A percentile compares a stretch with the other conserved stretches of the same genome.
Conservation (phyloP, 1,140 invertebrate species). For the Tachypleus tridentatus region DNA sequence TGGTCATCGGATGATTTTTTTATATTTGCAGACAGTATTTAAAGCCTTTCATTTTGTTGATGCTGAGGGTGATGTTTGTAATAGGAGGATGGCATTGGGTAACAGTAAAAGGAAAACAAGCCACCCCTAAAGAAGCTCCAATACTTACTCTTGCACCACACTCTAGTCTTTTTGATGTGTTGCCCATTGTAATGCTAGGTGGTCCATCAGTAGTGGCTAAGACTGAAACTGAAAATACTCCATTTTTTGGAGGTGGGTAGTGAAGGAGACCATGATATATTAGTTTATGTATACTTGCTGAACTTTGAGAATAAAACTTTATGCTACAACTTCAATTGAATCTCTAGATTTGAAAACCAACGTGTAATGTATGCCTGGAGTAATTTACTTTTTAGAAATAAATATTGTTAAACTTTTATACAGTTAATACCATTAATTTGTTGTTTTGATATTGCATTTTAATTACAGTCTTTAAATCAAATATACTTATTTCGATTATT, state of each 20-base stretch:
- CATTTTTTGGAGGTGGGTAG: constrained; percentile 73
- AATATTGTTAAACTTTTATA: too few relatives aligned
- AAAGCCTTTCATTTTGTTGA: constrained; percentile 27
- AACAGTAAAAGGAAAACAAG: constrained; percentile 51
- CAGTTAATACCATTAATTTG: too few relatives aligned
- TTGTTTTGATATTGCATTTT: too few relatives aligned
- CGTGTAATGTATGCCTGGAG: too few relatives aligned
- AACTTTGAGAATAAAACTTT: neutral
- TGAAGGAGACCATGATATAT: neutral
- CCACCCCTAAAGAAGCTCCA: constrained; percentile 55
- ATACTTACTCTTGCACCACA: constrained; percentile 79
- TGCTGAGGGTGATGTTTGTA: constrained; percentile 61
- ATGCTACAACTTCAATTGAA: too few relatives aligned
- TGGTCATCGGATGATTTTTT: too few relatives aligned
- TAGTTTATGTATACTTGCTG: neutral
- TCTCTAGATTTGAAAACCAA: too few relatives aligned
- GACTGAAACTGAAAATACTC: constrained; percentile 58
- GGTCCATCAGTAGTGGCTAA: constrained; percentile 80
- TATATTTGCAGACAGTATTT: neutral
- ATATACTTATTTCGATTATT: too few relatives aligned
- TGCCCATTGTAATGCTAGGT: constrained; percentile 62
- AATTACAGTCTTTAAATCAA: too few relatives aligned
- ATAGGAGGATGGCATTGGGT: constrained; percentile 65
- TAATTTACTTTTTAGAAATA: too few relatives aligned
- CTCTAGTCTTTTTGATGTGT: constrained; percentile 78